Evolutionary conservation across 1,140 invertebrate genomes (phyloP), one percentile per base, ranked within the genome.

Genomic region (Paraescarpia echinospica): DNA sequence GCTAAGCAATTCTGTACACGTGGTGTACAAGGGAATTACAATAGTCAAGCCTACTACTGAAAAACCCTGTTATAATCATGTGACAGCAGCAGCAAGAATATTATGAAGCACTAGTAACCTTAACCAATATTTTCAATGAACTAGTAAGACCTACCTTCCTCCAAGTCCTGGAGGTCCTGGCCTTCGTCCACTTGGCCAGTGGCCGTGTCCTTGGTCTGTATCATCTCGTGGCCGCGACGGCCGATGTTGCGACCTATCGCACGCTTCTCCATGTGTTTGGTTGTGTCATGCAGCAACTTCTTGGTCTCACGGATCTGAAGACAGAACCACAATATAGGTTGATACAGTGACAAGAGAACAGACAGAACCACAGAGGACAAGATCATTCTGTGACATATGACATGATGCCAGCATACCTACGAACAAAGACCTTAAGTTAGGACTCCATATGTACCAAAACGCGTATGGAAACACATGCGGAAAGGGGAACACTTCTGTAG

Each of bases 181-280:
- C 4, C 35, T 31, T 90, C 90, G 0, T 90, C 90, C 90, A 90
- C 34, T 1, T 90, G 34, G 34, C 90, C 90, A 6, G 90, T n/a
- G 90, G 34, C 34, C n/a, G 90, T 90, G 90, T 90, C n/a, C 35
- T 90, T 90, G 14, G 34, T 34, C 35, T 90, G 34, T 14, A 41
- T 90, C 34, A 90, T 90, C 18, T 18, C 90, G n/a, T 90, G 90
- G 90, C 90, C 90, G 22, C 35, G 34, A 18, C 35, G 4, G 34
- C 90, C 90, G n/a, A 90, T 90, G 90, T 90, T 34, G 90, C 90
- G 90, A 22, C 34, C 90, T 2, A 90, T 41, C 14, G 90, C 90
- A 14, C 34, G 34, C 5, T 90, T 90, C 90, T 90, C 90, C 34
- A 90, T 90, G 34, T 41, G 34, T 14, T 34, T 41, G 34, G 34